A percentile compares a stretch with the other conserved stretches of the same genome.
Conservation (phyloP, 2,797 vertebrate species). For the Coluber constrictor region DNA sequence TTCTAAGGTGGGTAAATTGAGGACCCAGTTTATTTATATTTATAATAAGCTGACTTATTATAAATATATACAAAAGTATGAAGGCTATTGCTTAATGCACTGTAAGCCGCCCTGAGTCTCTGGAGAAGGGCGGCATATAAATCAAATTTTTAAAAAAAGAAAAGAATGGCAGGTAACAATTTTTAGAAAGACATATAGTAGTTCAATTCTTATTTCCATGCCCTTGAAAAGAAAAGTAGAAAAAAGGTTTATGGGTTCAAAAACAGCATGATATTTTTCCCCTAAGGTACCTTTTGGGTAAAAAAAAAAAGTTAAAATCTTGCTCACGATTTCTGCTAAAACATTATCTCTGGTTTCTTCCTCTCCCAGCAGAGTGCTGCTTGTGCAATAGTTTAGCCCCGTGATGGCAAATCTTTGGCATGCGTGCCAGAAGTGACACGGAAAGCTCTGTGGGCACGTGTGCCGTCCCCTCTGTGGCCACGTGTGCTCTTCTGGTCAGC, state of each 20-base stretch:
- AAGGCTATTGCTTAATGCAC: too few species aligned
- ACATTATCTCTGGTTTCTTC: not conserved
- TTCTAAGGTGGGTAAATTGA: too few species aligned
- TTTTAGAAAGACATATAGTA: not conserved
- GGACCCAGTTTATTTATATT: too few species aligned
- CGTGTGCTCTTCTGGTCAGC: too few species aligned
- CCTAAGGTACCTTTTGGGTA: not conserved
- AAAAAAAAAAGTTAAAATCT: not conserved
- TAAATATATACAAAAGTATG: too few species aligned
- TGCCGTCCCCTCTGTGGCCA: too few species aligned
- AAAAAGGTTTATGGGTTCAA: not conserved
- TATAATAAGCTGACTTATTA: too few species aligned
- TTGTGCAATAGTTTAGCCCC: not conserved
- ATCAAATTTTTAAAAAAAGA: not conserved
- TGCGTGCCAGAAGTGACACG: accelerated
- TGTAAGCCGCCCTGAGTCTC: too few species aligned
- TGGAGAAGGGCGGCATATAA: too few species aligned
- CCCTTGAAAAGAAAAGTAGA: not conserved
- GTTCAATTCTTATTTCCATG: not conserved
- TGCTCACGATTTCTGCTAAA: not conserved
- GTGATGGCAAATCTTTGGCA: too few species aligned
- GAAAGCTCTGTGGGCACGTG: too few species aligned
- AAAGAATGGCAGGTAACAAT: not conserved
- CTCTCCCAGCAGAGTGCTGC: not conserved
- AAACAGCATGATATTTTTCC: not conserved